phyloP scores from a whole-genome alignment of 2,797 vertebrate species.

The Acrocephalus scirpaceus region DNA sequence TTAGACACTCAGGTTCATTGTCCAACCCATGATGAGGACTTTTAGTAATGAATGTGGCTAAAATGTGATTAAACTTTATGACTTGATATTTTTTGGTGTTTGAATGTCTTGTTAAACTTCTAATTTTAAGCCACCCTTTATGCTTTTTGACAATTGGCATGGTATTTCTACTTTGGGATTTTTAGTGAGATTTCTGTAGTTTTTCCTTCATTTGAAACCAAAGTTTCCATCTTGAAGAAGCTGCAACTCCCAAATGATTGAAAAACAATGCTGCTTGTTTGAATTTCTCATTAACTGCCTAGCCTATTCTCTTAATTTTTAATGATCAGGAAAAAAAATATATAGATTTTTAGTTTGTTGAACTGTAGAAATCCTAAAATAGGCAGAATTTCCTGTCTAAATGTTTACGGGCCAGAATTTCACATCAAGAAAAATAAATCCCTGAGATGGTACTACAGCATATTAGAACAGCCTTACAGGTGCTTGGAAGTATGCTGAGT shows the following conservation, averaged over 20 bases:
- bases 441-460: background rate
- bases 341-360: background rate
- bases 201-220: background rate
- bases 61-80: background rate
- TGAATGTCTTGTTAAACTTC: background rate
- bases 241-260: background rate
- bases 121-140: background rate
- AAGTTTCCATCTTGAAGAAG: background rate
- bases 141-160: background rate
- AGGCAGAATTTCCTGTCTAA: background rate
- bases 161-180: background rate
- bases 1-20: background rate
- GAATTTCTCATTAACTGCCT: background rate
- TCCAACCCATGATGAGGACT: background rate
- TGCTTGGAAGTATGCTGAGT: background rate
- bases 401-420: background rate
- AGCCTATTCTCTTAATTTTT: background rate
- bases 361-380: background rate
- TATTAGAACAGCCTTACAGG: background rate
- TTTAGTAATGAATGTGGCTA: background rate
- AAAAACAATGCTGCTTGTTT: background rate
- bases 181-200: background rate
- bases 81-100: background rate
- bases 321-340: background rate
- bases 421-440: background rate